Conservation (phyloP, 2,797 vertebrate genomes). For the Tolypeutes matacus region DNA sequence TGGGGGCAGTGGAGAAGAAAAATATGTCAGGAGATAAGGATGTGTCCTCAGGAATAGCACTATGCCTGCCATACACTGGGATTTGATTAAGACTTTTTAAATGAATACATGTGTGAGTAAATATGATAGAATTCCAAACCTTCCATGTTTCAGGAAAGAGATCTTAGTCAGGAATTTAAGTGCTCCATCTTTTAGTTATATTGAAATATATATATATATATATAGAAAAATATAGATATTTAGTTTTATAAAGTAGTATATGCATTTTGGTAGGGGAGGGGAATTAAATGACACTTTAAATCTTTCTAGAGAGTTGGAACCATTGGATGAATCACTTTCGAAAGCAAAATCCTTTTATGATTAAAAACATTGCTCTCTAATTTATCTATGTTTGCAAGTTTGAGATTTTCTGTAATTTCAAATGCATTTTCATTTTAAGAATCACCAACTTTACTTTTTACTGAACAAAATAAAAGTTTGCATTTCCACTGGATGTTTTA, state of each 20-base stretch:
- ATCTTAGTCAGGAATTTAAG: not conserved
- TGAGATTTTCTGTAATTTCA: not conserved
- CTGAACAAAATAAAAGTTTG: not conserved
- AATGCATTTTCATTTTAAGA: conserved; percentile 63
- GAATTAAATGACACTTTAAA: conserved; percentile 44
- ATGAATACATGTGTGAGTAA: conserved; percentile 42
- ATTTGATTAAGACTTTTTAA: not conserved
- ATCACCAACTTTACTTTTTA: conserved; percentile 55
- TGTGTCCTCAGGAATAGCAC: not conserved
- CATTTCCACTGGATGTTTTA: conserved; percentile 42
- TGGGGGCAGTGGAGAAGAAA: not conserved
- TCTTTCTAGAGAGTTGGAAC: conserved; percentile 35
- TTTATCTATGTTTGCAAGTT: conserved; percentile 61
- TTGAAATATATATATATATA: not conserved
- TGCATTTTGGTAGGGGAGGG: not conserved
- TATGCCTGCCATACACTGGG: not conserved
- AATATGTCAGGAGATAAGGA: not conserved
- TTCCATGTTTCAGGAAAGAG: conserved; percentile 40
- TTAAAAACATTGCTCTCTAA: conserved; percentile 54
- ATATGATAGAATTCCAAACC: conserved; percentile 5
- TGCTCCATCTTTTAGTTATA: conserved; percentile 25
- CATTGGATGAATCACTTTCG: not conserved
- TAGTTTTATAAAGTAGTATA: conserved; percentile 39
- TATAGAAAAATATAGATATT: too few species aligned
- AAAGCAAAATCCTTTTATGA: conserved; percentile 60